Percentiles rank a stretch among this genome's conserved stretches.
Evolutionary conservation across 2,113 vertebrate species (phyloP).

Genomic region (Anarhynchus alexandrinus): DNA sequence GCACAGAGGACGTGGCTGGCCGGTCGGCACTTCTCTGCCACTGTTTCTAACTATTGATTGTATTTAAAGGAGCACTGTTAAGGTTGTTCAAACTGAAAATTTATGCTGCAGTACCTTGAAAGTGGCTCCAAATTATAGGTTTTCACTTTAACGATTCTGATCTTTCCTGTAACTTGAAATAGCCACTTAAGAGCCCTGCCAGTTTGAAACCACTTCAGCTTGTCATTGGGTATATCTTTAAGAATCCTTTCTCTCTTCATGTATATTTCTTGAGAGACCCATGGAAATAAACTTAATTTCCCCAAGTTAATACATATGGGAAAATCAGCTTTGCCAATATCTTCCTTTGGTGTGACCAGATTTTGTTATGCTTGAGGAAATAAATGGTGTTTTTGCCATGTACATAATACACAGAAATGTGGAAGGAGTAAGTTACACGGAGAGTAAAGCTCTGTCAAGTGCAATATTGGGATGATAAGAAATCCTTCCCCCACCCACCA

Average conservation of each 20-base stretch:
- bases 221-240: not conserved
- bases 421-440: not conserved
- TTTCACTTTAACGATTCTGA: not conserved
- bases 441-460: not conserved
- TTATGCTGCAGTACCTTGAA: not conserved
- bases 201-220: not conserved
- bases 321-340: not conserved
- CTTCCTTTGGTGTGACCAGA: not conserved
- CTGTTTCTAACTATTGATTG: not conserved
- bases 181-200: not conserved
- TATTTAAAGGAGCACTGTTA: not conserved
- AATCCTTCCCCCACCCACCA: not conserved
- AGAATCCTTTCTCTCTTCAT: too few relatives aligned
- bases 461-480: not conserved
- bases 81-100: not conserved
- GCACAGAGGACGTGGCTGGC: not conserved
- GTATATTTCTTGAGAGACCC: not conserved
- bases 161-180: constrained; percentile 6
- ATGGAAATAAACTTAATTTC: not conserved
- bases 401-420: not conserved
- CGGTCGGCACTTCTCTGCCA: not conserved
- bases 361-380: not conserved
- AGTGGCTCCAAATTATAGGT: not conserved
- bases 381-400: not conserved
- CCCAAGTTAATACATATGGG: not conserved